Evolutionary conservation across 2,113 vertebrate genomes (phyloP).

Genomic region (Thamnaconus septentrionalis): DNA sequence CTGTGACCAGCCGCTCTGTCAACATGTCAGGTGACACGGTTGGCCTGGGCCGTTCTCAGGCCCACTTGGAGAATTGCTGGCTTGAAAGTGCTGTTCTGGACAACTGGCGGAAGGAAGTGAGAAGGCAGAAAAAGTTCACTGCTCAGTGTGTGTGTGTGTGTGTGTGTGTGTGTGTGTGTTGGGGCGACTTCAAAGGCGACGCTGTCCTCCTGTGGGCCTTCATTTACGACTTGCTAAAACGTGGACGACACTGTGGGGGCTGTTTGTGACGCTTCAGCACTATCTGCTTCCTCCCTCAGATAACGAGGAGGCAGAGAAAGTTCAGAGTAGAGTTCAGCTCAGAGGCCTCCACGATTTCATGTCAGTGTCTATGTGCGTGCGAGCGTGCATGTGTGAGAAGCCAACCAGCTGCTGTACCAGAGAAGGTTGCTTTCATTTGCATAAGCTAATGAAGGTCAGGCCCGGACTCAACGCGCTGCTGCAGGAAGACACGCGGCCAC

Average conservation of each 20-base stretch:
- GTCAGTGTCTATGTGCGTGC: neutral
- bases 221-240: constrained; percentile 20
- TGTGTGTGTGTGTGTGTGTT: neutral
- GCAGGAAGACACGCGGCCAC: constrained; percentile 15
- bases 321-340: constrained; percentile 7
- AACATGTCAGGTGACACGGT: too few relatives aligned
- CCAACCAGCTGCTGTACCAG: constrained; percentile 31
- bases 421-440: constrained; percentile 48
- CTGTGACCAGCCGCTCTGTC: too few relatives aligned
- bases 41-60: too few relatives aligned
- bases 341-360: too few relatives aligned
- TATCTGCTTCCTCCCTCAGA: constrained; percentile 4
- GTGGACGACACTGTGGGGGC: constrained; percentile 7
- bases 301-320: constrained; percentile 31
- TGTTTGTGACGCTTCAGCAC: constrained; percentile 21
- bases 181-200: constrained; percentile 28
- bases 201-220: constrained; percentile 10
- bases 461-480: constrained; percentile 17
- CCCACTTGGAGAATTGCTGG: too few relatives aligned
- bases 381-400: constrained; percentile 27
- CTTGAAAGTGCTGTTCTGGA: neutral
- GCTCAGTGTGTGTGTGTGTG: constrained; percentile 1
- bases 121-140: neutral
- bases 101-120: constrained; percentile 11
- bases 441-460: constrained; percentile 68